Evolutionary conservation across 2,888 invertebrate species (phyloP), one percentile per base, ranked within the genome.

Genomic region (Lithodes maja): DNA sequence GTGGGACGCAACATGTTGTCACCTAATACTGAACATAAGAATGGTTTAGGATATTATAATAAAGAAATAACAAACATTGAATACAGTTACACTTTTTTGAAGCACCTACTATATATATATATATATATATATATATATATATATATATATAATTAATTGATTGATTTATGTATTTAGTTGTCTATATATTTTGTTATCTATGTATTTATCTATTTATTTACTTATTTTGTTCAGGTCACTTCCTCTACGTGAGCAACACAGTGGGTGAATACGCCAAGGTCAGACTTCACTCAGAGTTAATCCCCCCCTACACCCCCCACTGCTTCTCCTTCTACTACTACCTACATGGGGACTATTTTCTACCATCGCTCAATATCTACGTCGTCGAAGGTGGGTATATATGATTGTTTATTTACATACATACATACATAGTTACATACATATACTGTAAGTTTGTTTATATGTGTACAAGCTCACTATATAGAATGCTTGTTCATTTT

Each of bases 261-360:
- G 2, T 15, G 15, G 85, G 85, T 2, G 3, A 5, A 5, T 17
- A n/a, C 52, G 33, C 53, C 33, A 33, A 7, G 3, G 55, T 68
- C 1, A 81, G 55, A 15, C 68, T 90, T 49, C 52, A 54, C 9
- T 90, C 90, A 7, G 79, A 77, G 7, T 2, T 9, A 2, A 7
- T 86, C 9, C 2, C 53, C 3, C 9, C 17, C 15, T 33, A 74
- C 17, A 71, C 17, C 7, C 87, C 87, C 3, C 52, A 83, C 33
- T 90, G 90, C 54, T 77, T 90, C 54, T 83, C 88, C 54, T 90
- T 88, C 52, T 79, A 83, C 49, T 90, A 88, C 71, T 90, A 88
- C 77, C 87, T 90, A 82, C 90, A 90, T 80, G 90, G 90, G n/a
- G 33, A n/a, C 1, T 17, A 53, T 33, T 33, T 53, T 12, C 75